Percentiles rank a stretch among this genome's conserved stretches.
These are phyloP conservation scores for Aleiodes sp. DNA, from an alignment of 1,140 invertebrate genomes.

Conservation along the genomic window DNA sequence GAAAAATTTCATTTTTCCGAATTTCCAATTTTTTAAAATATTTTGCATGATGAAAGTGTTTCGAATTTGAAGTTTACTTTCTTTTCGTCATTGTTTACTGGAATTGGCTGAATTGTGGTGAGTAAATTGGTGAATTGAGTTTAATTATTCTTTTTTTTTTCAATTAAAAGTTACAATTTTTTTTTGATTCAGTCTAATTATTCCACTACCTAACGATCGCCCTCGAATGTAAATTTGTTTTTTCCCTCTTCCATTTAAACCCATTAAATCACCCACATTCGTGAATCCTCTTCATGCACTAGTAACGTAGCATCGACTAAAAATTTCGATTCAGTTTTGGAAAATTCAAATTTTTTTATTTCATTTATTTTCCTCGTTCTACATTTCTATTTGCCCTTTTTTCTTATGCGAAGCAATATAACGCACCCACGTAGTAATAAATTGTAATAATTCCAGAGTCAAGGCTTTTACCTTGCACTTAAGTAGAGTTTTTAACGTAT, in stretches of 20 bases:
- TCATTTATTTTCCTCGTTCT: background rate
- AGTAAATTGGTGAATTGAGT: too few species aligned
- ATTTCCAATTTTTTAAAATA: too few species aligned
- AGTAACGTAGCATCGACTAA: background rate
- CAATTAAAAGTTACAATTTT: too few species aligned
- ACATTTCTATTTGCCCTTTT: background rate
- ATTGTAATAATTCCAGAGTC: background rate
- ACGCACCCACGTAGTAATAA: background rate
- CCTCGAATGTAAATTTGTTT: slow-evolving; percentile 18
- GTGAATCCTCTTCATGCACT: slow-evolving; percentile 4
- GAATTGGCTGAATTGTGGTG: too few species aligned
- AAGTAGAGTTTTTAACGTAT: background rate
- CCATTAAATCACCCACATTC: background rate
- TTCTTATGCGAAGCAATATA: background rate
- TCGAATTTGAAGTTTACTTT: too few species aligned
- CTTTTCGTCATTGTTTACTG: too few species aligned
- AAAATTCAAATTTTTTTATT: background rate
- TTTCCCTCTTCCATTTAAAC: background rate
- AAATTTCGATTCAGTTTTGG: too few species aligned
- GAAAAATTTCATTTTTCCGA: too few species aligned
- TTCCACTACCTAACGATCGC: background rate
- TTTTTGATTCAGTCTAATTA: background rate
- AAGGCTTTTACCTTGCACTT: slow-evolving; percentile 29
- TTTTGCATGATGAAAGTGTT: too few species aligned
- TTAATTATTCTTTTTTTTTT: background rate